A percentile compares a stretch with the other conserved stretches of the same genome.
Conservation (phyloP, 2,797 vertebrate genomes). For the Heterohyrax brucei region DNA sequence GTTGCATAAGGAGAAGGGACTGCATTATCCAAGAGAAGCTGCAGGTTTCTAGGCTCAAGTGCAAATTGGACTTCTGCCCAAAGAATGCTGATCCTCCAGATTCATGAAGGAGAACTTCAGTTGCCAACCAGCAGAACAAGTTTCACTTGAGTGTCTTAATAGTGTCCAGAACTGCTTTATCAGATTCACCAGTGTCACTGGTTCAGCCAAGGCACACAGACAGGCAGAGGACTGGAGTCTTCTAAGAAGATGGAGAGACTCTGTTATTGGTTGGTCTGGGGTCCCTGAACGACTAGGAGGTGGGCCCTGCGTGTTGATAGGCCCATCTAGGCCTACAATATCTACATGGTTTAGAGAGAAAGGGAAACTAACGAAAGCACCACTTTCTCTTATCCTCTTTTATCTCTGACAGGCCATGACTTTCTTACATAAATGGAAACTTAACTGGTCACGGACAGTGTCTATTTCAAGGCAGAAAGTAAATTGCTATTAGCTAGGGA, state of each 20-base stretch:
- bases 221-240: background rate
- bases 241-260: background rate
- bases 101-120: constrained; percentile 7
- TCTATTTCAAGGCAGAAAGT: constrained; percentile 47
- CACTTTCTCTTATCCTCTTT: background rate
- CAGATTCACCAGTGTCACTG: background rate
- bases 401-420: background rate
- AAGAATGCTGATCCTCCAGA: constrained; percentile 13
- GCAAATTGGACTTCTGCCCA: background rate
- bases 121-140: constrained; percentile 28
- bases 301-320: background rate
- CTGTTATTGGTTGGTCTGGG: background rate
- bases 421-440: constrained; percentile 23
- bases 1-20: constrained; percentile 12
- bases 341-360: background rate
- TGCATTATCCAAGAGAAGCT: constrained; percentile 4
- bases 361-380: constrained; percentile 7
- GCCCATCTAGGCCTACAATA: background rate
- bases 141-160: background rate
- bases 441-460: background rate
- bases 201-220: background rate
- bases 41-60: background rate
- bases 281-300: background rate
- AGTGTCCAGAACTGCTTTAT: constrained; percentile 35
- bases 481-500: background rate